A percentile compares a stretch with the other conserved stretches of the same genome.
These are phyloP conservation scores for Drosophila albomicans DNA, from an alignment of 1,140 invertebrate species.

Conservation along the genomic window DNA sequence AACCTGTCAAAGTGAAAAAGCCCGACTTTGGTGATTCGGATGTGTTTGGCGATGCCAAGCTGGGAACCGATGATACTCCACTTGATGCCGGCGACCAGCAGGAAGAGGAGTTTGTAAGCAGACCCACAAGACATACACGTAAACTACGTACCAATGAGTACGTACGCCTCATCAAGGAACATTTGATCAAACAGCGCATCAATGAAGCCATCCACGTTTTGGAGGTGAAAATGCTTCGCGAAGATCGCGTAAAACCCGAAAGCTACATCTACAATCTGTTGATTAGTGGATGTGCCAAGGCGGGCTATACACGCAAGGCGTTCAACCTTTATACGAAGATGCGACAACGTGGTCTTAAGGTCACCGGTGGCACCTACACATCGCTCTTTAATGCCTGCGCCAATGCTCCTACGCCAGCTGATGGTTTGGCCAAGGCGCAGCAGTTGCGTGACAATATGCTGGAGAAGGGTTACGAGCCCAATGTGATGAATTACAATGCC, in stretches of 20 bases:
- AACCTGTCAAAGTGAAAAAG: background rate
- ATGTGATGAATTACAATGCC: constrained; percentile 92
- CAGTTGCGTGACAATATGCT: constrained; percentile 89
- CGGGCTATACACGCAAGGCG: constrained; percentile 93
- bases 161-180: constrained; percentile 89
- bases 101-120: constrained; percentile 86
- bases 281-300: constrained; percentile 91
- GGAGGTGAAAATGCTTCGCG: constrained; percentile 89
- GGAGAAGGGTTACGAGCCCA: constrained; percentile 89
- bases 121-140: constrained; percentile 84
- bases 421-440: constrained; percentile 88
- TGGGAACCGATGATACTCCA: background rate
- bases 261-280: constrained; percentile 92
- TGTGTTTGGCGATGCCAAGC: constrained; percentile 53
- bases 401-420: constrained; percentile 89
- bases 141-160: constrained; percentile 88
- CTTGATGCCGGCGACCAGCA: constrained; percentile 84
- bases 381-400: constrained; percentile 95
- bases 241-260: constrained; percentile 91
- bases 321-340: constrained; percentile 93
- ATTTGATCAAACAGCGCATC: constrained; percentile 87
- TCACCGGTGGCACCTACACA: constrained; percentile 91
- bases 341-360: constrained; percentile 90
- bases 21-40: constrained; percentile 46
- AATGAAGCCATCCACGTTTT: constrained; percentile 91